Evolutionary conservation across 2,113 vertebrate species (phyloP).

Genomic region (Natator depressus): DNA sequence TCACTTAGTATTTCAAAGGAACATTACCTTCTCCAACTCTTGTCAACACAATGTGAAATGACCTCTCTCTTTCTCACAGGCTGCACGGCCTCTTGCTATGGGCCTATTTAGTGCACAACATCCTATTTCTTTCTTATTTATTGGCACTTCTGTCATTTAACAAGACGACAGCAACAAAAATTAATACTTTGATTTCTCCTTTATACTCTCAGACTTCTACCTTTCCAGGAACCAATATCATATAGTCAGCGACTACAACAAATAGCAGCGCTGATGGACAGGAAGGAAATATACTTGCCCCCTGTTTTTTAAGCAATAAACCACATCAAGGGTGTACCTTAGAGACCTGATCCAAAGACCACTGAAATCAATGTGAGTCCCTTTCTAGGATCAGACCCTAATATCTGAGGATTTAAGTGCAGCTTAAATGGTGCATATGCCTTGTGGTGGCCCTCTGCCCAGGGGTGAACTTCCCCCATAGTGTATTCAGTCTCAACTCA

Average conservation of each 20-base stretch:
- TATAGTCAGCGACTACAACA: neutral
- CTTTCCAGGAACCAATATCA: slow-evolving; percentile 40
- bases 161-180: slow-evolving; percentile 34
- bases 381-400: neutral
- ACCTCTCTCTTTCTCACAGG: neutral
- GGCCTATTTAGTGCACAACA: neutral
- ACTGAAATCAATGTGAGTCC: neutral
- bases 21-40: neutral
- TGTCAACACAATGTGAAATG: neutral
- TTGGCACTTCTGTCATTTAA: slow-evolving; percentile 25
- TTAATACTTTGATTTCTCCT: slow-evolving; percentile 40
- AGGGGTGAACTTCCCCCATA: neutral
- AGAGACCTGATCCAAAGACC: neutral
- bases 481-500: neutral
- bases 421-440: neutral
- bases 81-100: neutral
- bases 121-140: slow-evolving; percentile 14
- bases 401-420: neutral
- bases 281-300: neutral
- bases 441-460: neutral
- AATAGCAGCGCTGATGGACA: neutral
- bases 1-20: neutral
- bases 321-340: neutral
- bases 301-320: neutral
- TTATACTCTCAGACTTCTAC: slow-evolving; percentile 49